These are phyloP conservation scores for Percopsis transmontana DNA, from an alignment of 2,113 vertebrate genomes.

Conservation along the genomic window DNA sequence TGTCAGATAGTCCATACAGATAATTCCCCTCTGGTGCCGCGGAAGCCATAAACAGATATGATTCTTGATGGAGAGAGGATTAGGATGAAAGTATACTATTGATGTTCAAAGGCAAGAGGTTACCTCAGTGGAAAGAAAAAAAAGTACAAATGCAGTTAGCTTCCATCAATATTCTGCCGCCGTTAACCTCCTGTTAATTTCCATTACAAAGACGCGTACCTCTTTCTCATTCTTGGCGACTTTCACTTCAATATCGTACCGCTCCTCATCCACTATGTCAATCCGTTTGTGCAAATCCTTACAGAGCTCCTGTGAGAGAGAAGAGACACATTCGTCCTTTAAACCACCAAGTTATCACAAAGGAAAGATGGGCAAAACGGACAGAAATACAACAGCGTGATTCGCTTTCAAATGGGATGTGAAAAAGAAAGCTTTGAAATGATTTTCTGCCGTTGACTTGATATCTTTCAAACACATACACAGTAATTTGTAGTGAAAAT, in stretches of 20 bases:
- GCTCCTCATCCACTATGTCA: conserved; percentile 72
- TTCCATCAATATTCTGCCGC: conserved; percentile 43
- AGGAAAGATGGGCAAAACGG: conserved; percentile 6
- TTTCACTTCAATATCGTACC: conserved; percentile 70
- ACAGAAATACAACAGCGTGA: conserved; percentile 25
- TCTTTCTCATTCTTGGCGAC: conserved; percentile 71
- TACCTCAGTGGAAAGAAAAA: conserved; percentile 49
- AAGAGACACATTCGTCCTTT: conserved; percentile 28
- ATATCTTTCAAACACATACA: too few relatives aligned
- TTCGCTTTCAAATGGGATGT: conserved; percentile 57
- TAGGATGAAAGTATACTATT: conserved; percentile 42
- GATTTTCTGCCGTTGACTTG: conserved; percentile 37
- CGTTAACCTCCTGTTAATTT: conserved; percentile 64
- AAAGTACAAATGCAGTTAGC: conserved; percentile 36
- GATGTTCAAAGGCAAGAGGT: conserved; percentile 63
- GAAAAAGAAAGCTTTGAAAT: conserved; percentile 49
- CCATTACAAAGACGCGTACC: conserved; percentile 69
- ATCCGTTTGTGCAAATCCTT: conserved; percentile 71
- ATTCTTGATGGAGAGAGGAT: conserved; percentile 52
- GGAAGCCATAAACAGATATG: conserved; percentile 56
- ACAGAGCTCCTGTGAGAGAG: conserved; percentile 66
- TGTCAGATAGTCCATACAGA: conserved; percentile 25
- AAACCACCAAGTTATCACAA: conserved; percentile 23
- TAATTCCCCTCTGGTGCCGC: conserved; percentile 57
- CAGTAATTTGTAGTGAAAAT: too few relatives aligned